phyloP scores from a whole-genome alignment of 2,797 vertebrate genomes.

The Benthosema pterotum region DNA sequence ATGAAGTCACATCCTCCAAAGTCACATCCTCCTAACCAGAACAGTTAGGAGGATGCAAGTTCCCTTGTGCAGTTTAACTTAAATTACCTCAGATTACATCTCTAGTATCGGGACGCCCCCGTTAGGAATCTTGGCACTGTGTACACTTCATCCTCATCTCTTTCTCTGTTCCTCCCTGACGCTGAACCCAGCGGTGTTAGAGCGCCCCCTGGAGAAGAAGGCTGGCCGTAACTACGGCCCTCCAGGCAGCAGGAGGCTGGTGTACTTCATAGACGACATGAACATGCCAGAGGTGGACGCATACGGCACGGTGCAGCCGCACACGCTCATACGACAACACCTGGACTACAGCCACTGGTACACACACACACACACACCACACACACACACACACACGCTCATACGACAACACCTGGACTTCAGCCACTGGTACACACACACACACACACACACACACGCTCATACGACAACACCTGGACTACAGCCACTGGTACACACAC shows the following conservation, averaged over 20 bases:
- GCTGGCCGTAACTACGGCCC: slow-evolving; percentile 91
- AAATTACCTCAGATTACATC: too few relatives aligned
- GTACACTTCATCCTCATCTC: background rate
- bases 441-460: too few relatives aligned
- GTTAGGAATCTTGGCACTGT: too few relatives aligned
- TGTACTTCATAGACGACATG: slow-evolving; percentile 96
- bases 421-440: too few relatives aligned
- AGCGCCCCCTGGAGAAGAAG: slow-evolving; percentile 95
- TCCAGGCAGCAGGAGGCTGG: slow-evolving; percentile 86
- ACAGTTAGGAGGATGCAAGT: too few relatives aligned
- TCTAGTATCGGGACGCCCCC: too few relatives aligned
- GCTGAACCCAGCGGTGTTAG: slow-evolving; percentile 80
- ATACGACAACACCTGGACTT: too few relatives aligned
- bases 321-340: slow-evolving; percentile 93
- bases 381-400: too few relatives aligned
- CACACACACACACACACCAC: too few relatives aligned
- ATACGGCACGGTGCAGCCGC: slow-evolving; percentile 93
- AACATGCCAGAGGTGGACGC: slow-evolving; percentile 94
- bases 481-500: slow-evolving; percentile 52
- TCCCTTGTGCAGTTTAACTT: too few relatives aligned
- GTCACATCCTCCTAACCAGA: too few relatives aligned
- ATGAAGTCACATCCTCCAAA: too few relatives aligned
- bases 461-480: slow-evolving; percentile 92
- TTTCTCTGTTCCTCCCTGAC: background rate
- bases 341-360: slow-evolving; percentile 96